Evolutionary conservation across 2,797 vertebrate species (phyloP).

Genomic region (Syncerus caffer): DNA sequence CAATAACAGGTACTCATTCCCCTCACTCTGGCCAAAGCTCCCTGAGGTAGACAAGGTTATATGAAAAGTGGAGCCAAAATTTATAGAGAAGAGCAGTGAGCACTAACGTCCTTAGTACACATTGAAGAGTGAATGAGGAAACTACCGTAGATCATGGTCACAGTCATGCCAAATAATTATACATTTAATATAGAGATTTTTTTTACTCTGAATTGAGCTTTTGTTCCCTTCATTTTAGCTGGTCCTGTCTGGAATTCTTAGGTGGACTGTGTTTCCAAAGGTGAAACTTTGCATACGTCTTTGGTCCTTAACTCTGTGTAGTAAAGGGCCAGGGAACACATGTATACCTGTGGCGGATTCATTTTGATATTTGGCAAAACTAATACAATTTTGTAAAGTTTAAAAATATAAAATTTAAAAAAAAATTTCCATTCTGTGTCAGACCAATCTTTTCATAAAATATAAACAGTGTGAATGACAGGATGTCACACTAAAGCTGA

Average conservation of each 20-base stretch:
- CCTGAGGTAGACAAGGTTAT: not conserved
- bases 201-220: constrained; percentile 34
- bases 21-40: not conserved
- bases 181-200: not conserved
- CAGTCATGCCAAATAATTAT: not conserved
- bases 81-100: not conserved
- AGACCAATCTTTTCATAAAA: not conserved
- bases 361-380: too few relatives aligned
- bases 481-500: not conserved
- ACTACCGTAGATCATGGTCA: not conserved
- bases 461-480: not conserved
- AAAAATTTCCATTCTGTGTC: not conserved
- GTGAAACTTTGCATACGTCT: not conserved
- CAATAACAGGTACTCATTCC: not conserved
- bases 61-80: not conserved
- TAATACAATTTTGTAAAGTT: too few relatives aligned
- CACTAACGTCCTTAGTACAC: not conserved
- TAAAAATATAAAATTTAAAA: too few relatives aligned
- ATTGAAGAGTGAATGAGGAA: not conserved
- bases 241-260: constrained; percentile 14
- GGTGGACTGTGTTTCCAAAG: not conserved
- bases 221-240: constrained; percentile 3
- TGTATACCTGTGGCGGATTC: too few relatives aligned
- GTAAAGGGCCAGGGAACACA: not conserved
- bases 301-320: not conserved